Evolutionary conservation across 2,113 vertebrate species (phyloP).

Genomic region (Zapus hudsonius): DNA sequence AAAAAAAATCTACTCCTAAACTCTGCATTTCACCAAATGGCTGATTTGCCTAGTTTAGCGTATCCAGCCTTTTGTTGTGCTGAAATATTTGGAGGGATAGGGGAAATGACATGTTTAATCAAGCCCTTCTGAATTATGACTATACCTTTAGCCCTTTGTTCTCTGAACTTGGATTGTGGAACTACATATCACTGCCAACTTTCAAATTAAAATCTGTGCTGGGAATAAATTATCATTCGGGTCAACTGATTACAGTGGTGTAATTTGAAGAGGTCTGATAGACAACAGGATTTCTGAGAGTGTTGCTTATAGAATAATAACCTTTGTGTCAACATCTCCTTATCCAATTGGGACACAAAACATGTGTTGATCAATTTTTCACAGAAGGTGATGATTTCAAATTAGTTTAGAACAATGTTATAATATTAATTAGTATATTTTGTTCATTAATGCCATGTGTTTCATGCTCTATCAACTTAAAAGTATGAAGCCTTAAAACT

Average conservation of each 20-base stretch:
- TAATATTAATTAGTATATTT: neutral
- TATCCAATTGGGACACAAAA: neutral
- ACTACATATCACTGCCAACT: neutral
- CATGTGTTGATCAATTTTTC: neutral
- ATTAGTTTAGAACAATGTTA: neutral
- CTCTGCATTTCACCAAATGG: neutral
- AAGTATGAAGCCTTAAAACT: neutral
- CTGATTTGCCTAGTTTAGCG: accelerated
- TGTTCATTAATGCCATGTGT: neutral
- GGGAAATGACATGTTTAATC: neutral
- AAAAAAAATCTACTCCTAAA: neutral
- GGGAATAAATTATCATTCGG: neutral
- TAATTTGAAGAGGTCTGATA: neutral
- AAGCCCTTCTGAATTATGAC: neutral
- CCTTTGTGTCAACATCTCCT: neutral
- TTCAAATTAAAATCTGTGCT: neutral
- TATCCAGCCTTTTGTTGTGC: accelerated
- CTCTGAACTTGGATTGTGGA: neutral
- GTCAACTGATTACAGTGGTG: neutral
- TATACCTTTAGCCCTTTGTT: neutral
- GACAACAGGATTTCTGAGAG: neutral
- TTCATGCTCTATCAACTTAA: neutral
- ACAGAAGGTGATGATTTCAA: neutral
- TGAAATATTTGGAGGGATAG: neutral
- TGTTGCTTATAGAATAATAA: neutral